phyloP scores from a whole-genome alignment of 2,888 invertebrate genomes.

The Monoplex corrugatus region DNA sequence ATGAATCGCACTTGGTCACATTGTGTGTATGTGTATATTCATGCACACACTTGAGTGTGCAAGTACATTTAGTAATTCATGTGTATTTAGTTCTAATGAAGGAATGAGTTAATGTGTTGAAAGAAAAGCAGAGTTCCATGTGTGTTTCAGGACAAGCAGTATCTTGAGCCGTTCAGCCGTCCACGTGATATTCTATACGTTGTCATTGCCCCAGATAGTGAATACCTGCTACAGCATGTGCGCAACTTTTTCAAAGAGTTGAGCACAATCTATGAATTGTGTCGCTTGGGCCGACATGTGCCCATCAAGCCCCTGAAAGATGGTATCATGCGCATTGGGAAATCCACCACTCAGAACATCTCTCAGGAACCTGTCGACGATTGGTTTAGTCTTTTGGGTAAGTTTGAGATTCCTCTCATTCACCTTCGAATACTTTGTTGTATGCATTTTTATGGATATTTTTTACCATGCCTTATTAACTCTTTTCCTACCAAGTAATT shows the following conservation, averaged over 20 bases:
- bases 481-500: no score
- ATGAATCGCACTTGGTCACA: no score
- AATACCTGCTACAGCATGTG: slow-evolving; percentile 89
- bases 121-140: slow-evolving; percentile 20
- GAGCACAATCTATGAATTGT: slow-evolving; percentile 95
- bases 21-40: background rate
- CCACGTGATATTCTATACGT: slow-evolving; percentile 96
- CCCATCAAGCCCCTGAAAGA: slow-evolving; percentile 93
- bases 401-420: no score
- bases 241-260: slow-evolving; percentile 95
- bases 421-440: no score
- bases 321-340: slow-evolving; percentile 92
- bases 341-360: slow-evolving; percentile 85
- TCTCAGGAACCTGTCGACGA: slow-evolving; percentile 88
- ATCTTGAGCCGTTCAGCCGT: slow-evolving; percentile 98
- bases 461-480: no score
- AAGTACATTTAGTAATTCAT: no score
- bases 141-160: slow-evolving; percentile 88
- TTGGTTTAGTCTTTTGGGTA: slow-evolving; percentile 91
- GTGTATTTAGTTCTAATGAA: no score
- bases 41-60: no score
- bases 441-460: no score
- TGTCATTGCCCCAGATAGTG: slow-evolving; percentile 95
- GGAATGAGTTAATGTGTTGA: no score
- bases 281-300: slow-evolving; percentile 95